phyloP scores from a whole-genome alignment of 2,797 vertebrate species.

The Darevskia mixta region DNA sequence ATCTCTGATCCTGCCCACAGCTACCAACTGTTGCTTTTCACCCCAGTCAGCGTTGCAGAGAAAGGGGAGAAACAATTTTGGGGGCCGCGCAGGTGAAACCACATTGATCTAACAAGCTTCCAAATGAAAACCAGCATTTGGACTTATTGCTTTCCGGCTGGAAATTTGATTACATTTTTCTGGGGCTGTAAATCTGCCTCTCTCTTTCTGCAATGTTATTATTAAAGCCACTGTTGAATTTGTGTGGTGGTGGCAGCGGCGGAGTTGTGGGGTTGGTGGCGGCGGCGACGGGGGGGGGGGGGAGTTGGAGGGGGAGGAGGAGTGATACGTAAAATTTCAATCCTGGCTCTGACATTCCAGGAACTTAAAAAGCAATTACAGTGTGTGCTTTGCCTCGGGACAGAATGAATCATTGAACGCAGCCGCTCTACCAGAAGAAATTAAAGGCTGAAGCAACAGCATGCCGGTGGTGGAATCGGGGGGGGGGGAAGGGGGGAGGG shows the following conservation, averaged over 20 bases:
- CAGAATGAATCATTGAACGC: constrained; percentile 78
- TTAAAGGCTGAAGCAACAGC: constrained; percentile 67
- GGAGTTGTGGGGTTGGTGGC: background rate
- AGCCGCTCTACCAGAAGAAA: constrained; percentile 67
- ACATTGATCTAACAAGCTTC: constrained; percentile 78
- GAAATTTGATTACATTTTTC: constrained; percentile 85
- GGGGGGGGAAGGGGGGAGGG: constrained; percentile 16
- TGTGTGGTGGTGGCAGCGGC: constrained; percentile 38
- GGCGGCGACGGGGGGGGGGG: background rate
- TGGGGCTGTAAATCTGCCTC: constrained; percentile 82
- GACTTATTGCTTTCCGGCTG: constrained; percentile 80
- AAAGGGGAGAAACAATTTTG: constrained; percentile 29
- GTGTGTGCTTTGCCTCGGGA: constrained; percentile 79
- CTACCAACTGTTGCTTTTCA: background rate
- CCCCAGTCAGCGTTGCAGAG: rapidly evolving
- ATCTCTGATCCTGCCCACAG: no score
- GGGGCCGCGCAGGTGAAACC: constrained; percentile 58
- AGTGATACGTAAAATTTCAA: constrained; percentile 81
- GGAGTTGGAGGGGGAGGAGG: constrained; percentile 14
- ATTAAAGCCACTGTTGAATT: constrained; percentile 79
- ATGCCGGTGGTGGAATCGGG: background rate
- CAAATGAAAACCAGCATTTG: constrained; percentile 81
- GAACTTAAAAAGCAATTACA: constrained; percentile 86
- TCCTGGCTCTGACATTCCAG: constrained; percentile 83
- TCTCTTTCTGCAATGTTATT: constrained; percentile 80